Conservation (phyloP, 1,140 invertebrate species). For the Drosophila sp. region DNA sequence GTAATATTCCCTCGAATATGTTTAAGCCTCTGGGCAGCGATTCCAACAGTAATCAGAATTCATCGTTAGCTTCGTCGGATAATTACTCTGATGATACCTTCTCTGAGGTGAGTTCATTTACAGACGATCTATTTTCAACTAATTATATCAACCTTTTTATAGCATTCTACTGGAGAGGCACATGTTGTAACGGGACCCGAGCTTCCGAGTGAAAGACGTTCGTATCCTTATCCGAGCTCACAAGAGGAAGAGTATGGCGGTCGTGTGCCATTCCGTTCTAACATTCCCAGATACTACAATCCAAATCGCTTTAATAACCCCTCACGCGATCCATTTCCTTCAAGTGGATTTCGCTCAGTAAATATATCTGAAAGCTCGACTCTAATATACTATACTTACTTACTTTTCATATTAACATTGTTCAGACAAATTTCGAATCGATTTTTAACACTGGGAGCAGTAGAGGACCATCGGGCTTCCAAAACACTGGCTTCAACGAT, state of each 20-base stretch:
- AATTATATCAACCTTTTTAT: neutral
- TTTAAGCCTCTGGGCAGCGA: slow-evolving; percentile 46
- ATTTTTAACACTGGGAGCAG: neutral
- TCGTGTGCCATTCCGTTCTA: neutral
- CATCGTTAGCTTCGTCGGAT: neutral
- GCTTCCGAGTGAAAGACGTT: neutral
- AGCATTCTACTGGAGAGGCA: slow-evolving; percentile 2
- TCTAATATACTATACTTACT: too few relatives aligned
- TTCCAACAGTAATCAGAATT: neutral
- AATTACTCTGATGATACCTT: neutral
- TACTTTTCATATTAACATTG: neutral
- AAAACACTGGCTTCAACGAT: neutral
- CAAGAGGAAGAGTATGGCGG: neutral
- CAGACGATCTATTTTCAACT: neutral
- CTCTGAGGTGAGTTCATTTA: slow-evolving; percentile 4
- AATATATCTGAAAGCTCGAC: neutral
- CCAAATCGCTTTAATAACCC: neutral
- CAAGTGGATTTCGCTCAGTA: slow-evolving; percentile 1
- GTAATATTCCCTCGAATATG: slow-evolving; percentile 48
- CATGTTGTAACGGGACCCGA: neutral
- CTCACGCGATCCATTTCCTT: neutral
- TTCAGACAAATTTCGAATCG: neutral
- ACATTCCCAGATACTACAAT: neutral
- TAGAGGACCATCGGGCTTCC: neutral
- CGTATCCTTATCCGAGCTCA: neutral